Evolutionary conservation across 2,888 invertebrate genomes (phyloP).

Genomic region (Macropis europaea): DNA sequence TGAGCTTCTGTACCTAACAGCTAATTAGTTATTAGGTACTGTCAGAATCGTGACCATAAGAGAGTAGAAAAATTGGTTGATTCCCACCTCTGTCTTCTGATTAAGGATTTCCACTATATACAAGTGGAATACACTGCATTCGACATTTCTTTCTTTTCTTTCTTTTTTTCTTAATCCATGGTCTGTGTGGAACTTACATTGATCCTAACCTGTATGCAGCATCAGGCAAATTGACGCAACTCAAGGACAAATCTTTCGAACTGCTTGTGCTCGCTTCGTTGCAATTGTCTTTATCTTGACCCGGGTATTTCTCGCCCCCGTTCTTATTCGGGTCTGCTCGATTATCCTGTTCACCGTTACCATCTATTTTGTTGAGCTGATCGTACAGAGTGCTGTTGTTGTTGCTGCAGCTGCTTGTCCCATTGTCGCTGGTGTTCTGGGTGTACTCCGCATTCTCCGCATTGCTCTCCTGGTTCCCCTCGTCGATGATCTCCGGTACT

Average conservation of each 20-base stretch:
- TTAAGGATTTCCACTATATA: slow-evolving; percentile 35
- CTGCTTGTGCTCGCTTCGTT: slow-evolving; percentile 52
- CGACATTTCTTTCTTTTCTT: too few species aligned
- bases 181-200: slow-evolving; percentile 72
- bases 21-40: slow-evolving; percentile 1
- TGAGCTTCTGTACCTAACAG: too few species aligned
- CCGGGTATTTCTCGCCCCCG: neutral
- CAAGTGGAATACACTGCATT: slow-evolving; percentile 22
- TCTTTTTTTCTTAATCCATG: slow-evolving; percentile 51
- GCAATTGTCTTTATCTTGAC: slow-evolving; percentile 12
- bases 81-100: slow-evolving; percentile 47
- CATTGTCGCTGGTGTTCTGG: slow-evolving; percentile 16
- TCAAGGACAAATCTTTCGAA: slow-evolving; percentile 68
- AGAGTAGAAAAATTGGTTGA: slow-evolving; percentile 38
- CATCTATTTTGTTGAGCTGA: slow-evolving; percentile 1
- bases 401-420: neutral
- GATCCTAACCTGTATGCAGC: slow-evolving; percentile 75
- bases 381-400: neutral
- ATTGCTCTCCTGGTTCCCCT: slow-evolving; percentile 12
- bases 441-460: slow-evolving; percentile 9
- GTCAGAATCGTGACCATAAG: slow-evolving; percentile 5
- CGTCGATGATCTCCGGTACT: slow-evolving; percentile 59
- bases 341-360: neutral
- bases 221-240: slow-evolving; percentile 70
- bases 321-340: neutral